Base-by-base conservation (phyloP, 2,888 invertebrate species). In the Lithophane semibrunnea region DNA sequence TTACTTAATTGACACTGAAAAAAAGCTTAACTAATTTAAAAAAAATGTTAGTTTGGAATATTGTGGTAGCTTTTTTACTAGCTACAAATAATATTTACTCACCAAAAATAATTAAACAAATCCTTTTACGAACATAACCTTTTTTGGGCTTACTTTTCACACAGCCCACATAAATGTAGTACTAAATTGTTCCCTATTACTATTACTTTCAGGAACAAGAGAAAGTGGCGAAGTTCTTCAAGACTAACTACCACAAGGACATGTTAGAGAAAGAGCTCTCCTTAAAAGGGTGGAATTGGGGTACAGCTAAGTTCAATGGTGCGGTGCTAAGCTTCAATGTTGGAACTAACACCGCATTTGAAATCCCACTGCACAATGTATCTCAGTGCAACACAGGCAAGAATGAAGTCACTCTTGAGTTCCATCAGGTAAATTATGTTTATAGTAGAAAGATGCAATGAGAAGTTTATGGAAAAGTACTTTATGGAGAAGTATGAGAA, bases 251-350 rank as follows among this genome's bases (percentile, higher is more conserved):
- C 94, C 97, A 98, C 49, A 98, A 98, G 88, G 98, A 98, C 77
- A 98, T 99, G 97, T 96, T 99, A 67, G 99, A 99, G 90, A 99
- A 98, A 90, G 99, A 99, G 91, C 95, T 99, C 73, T 98, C 99
- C 84, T 97, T 99, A 1, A 99, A 99, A 93, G 99, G 99, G 0
- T 99, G 99, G 99, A 99, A 99, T 94, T 99, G 99, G 99, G 99
- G 99, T 49, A 98, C 98, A 0, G 99, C 99, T 0, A 98, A 98
- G 89, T 99, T 99, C 92, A 98, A 98, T 89, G 99, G 99, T 5
- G 98, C 98, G 0, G 98, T 98, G 0, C 94, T 99, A 1, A 98
- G 98, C 91, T 99, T 98, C 91, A 99, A 99, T 92, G 98, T 99
- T 63, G 98, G 98, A 5, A 97, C 97, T 52, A 97, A 98, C 87